Conservation (phyloP, 2,797 vertebrate genomes). For the Myotis vivesi region DNA sequence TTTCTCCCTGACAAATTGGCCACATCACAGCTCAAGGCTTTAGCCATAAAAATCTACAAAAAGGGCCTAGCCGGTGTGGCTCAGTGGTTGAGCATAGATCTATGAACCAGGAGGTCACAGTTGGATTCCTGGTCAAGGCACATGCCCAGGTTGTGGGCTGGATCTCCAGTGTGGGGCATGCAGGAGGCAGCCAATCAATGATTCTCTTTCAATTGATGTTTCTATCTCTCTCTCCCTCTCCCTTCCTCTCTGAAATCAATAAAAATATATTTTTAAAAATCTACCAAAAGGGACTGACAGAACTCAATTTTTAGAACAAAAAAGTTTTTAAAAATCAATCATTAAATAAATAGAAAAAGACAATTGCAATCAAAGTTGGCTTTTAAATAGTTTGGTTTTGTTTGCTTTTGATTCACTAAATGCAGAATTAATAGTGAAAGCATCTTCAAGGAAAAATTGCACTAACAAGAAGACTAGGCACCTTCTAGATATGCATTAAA, state of each 20-base stretch:
- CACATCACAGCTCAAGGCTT: background rate
- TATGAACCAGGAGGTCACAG: too few relatives aligned
- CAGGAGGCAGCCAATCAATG: too few relatives aligned
- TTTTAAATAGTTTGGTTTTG: background rate
- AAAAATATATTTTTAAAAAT: background rate
- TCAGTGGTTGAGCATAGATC: too few relatives aligned
- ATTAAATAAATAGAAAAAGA: background rate
- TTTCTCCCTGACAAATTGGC: background rate
- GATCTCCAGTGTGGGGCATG: too few relatives aligned
- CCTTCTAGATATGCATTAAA: constrained; percentile 1
- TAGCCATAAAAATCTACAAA: background rate
- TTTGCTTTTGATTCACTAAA: constrained; percentile 20
- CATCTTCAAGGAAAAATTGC: background rate
- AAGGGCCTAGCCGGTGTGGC: background rate
- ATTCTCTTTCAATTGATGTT: too few relatives aligned
- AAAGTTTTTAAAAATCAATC: background rate
- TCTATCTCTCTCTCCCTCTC: too few relatives aligned
- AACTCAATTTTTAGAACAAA: constrained; percentile 18
- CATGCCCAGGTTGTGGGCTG: too few relatives aligned
- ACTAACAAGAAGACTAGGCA: background rate
- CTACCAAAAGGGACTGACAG: background rate
- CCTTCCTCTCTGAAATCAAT: too few relatives aligned
- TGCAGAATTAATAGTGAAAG: constrained; percentile 28
- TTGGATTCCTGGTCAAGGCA: too few relatives aligned
- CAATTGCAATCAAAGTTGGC: background rate